Conservation (phyloP, 2,797 vertebrate species). For the Acrocephalus scirpaceus region DNA sequence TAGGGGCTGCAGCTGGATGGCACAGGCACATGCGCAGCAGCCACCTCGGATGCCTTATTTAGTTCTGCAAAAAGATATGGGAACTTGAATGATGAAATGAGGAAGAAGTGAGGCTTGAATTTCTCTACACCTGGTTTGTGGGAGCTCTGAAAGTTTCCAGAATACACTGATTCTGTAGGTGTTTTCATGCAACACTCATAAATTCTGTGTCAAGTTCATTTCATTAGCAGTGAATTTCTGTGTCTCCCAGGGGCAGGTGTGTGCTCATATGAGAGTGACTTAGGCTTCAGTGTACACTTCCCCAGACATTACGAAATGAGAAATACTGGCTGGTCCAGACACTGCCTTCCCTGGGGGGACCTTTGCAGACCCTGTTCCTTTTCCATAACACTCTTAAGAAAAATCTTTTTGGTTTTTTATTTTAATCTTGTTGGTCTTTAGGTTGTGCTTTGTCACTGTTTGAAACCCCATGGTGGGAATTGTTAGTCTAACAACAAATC, state of each 20-base stretch:
- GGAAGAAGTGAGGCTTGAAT: constrained; percentile 8
- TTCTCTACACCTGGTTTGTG: neutral
- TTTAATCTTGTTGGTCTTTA: neutral
- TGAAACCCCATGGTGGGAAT: neutral
- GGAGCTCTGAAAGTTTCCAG: constrained; percentile 7
- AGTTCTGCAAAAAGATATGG: constrained; percentile 8
- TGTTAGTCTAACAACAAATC: neutral
- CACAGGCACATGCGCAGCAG: accelerated
- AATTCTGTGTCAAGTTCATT: neutral
- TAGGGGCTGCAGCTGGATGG: neutral
- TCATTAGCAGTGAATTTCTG: neutral
- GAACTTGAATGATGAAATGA: constrained; percentile 26
- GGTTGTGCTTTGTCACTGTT: neutral
- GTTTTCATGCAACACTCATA: neutral
- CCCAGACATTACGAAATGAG: constrained; percentile 42
- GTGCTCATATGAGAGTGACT: neutral
- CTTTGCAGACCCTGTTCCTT: neutral
- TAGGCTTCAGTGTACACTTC: neutral
- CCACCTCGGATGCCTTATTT: neutral
- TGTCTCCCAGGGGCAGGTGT: constrained; percentile 17
- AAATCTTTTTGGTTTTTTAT: neutral
- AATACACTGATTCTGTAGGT: neutral
- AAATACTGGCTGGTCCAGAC: neutral
- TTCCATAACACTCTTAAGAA: neutral
- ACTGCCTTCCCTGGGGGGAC: neutral